Percentiles rank a stretch among this genome's conserved stretches.
Evolutionary conservation across 2,797 vertebrate genomes (phyloP).

Genomic region (Hydrophis major): DNA sequence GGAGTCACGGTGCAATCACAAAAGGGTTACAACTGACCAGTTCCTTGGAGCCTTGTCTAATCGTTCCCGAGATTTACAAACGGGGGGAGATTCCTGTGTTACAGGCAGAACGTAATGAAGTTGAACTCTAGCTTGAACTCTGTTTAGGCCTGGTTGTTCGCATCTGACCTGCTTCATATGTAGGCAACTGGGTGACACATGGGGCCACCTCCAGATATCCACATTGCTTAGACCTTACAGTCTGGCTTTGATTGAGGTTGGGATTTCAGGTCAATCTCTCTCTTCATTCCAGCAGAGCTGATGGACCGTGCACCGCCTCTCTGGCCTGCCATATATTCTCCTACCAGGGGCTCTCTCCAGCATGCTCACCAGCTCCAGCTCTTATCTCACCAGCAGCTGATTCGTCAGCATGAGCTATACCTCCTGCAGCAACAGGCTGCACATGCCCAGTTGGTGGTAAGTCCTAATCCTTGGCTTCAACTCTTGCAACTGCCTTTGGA

Average conservation of each 20-base stretch:
- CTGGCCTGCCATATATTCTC: slow-evolving; percentile 88
- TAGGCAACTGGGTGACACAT: neutral
- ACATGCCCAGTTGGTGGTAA: slow-evolving; percentile 92
- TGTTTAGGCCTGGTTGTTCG: too few relatives aligned
- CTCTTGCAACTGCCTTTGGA: neutral
- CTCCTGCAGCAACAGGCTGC: slow-evolving; percentile 96
- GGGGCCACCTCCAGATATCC: neutral
- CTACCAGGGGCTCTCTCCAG: slow-evolving; percentile 86
- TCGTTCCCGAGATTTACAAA: neutral
- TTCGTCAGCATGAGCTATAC: slow-evolving; percentile 92
- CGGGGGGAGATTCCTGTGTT: neutral
- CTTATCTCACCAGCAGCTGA: slow-evolving; percentile 94
- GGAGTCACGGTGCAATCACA: neutral
- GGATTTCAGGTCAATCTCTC: neutral
- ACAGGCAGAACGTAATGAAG: neutral
- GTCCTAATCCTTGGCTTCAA: slow-evolving; percentile 40
- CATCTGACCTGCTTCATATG: neutral
- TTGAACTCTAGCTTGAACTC: neutral
- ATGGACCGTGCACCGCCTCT: slow-evolving; percentile 88
- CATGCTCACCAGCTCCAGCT: slow-evolving; percentile 97
- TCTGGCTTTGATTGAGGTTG: neutral
- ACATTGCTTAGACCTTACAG: neutral
- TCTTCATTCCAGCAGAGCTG: slow-evolving; percentile 75
- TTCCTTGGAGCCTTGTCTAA: neutral
- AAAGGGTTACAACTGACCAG: neutral